Evolutionary conservation across 2,888 invertebrate genomes (phyloP), one percentile per base, ranked within the genome.

Genomic region (Gryllus longicercus): DNA sequence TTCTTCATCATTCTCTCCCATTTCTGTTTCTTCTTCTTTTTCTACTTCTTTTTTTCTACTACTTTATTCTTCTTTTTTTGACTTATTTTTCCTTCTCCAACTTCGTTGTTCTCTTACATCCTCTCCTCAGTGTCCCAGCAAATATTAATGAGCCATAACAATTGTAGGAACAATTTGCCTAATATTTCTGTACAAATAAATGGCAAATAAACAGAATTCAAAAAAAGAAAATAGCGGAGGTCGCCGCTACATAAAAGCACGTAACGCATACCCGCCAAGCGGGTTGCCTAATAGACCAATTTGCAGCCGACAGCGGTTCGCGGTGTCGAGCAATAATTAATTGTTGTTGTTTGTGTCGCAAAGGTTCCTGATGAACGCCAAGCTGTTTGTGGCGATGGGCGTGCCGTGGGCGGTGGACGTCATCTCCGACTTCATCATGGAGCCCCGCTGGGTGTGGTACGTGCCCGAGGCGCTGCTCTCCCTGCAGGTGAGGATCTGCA

Each of bases 331-430:
- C n/a, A 2, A 63, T 63, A 16, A 63, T 63, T 63, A 63, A 18
- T 1, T 63, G 4, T 63, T 63, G 63, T 63, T 63, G n/a, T 63
- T 63, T 50, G 2, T 16, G 49, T 49, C 74, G 51, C 87, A 78
- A 86, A 93, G 94, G 85, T 91, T 94, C 83, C 87, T 91, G 51
- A 90, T 94, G 88, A 93, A 93, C 81, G 88, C 92, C 0, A 94
- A 94, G 85, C 87, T 95, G 1, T 94, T 94, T 88, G 88, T 94
- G 82, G 93, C 94, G 77, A 95, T 94, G 94, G 94, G 95, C 1
- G 90, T 94, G 0, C 91, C 92, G 0, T 94, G 94, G 93, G 87
- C 91, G 3, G 88, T 92, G 77, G 94, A 94, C 86, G 87, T 93
- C 10, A 84, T 91, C 16, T 92, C 93, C 8, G 90, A 90, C 1